Conservation (phyloP, 2,113 vertebrate species). For the Megalops atlanticus region DNA sequence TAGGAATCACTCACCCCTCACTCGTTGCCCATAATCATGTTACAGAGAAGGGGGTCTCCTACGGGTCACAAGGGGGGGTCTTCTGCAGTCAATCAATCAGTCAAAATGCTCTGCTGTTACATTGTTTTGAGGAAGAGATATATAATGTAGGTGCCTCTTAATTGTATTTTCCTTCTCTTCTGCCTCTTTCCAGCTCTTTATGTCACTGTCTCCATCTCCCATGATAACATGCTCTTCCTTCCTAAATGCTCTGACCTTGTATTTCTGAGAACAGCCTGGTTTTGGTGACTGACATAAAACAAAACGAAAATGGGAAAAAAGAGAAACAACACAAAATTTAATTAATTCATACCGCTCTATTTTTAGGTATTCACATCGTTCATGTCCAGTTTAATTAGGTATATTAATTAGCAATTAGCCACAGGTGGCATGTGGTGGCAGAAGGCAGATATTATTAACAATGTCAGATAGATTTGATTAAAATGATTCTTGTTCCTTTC, state of each 20-base stretch:
- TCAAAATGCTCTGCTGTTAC: no score
- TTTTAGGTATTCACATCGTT: constrained; percentile 31
- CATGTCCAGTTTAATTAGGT: constrained; percentile 51
- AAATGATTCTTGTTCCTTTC: constrained; percentile 52
- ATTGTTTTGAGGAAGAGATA: no score
- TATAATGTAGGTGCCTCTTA: no score
- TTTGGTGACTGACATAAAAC: constrained; percentile 9
- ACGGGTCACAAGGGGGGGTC: no score
- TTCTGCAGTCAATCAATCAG: background rate
- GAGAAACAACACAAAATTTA: constrained; percentile 41
- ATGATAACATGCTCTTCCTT: no score
- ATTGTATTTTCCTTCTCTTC: no score
- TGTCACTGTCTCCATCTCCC: no score
- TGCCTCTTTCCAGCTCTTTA: no score
- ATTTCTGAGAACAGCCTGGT: background rate
- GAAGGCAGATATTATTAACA: constrained; percentile 59
- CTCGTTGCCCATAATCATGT: no score
- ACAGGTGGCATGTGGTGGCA: constrained; percentile 51
- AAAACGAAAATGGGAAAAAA: constrained; percentile 1
- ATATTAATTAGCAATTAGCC: constrained; percentile 56
- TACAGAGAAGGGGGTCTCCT: no score
- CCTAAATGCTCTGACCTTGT: background rate
- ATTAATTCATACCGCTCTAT: constrained; percentile 43
- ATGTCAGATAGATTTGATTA: constrained; percentile 55
- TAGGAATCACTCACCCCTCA: background rate